Conservation (phyloP, 2,888 invertebrate genomes). For the Parascotia fuliginaria region DNA sequence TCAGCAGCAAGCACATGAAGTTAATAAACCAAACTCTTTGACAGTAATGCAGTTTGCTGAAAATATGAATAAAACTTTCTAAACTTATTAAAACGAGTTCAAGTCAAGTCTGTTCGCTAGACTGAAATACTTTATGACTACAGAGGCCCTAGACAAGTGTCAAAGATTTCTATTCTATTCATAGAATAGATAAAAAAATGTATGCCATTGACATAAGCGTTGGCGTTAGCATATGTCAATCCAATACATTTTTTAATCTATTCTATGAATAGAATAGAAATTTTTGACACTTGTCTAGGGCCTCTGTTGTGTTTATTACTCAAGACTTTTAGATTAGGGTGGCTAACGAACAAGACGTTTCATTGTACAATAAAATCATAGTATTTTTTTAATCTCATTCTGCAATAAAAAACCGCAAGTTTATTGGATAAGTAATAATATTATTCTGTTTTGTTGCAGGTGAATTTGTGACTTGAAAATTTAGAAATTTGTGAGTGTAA, state of each 20-base stretch:
- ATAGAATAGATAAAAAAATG: too few species aligned
- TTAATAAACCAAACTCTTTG: constrained; percentile 1
- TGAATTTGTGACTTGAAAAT: constrained; percentile 4
- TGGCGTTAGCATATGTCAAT: too few species aligned
- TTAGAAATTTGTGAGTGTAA: constrained; percentile 1
- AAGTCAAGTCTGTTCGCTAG: neutral
- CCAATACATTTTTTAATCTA: too few species aligned
- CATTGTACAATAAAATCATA: neutral
- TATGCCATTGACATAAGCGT: too few species aligned
- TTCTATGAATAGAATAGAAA: too few species aligned
- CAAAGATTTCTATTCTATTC: too few species aligned
- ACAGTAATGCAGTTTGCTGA: neutral
- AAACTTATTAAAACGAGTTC: neutral
- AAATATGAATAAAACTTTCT: neutral
- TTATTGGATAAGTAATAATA: neutral
- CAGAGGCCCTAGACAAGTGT: neutral
- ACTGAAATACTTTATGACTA: constrained; percentile 2
- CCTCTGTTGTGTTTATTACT: too few species aligned
- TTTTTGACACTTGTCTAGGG: too few species aligned
- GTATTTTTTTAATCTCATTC: too few species aligned
- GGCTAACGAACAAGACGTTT: neutral
- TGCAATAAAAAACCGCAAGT: too few species aligned
- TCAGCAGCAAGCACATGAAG: neutral
- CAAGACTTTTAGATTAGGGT: neutral
- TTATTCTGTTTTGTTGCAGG: constrained; percentile 35